These are phyloP conservation scores for Icerya purchasi DNA, from an alignment of 2,888 invertebrate genomes.

Conservation along the genomic window DNA sequence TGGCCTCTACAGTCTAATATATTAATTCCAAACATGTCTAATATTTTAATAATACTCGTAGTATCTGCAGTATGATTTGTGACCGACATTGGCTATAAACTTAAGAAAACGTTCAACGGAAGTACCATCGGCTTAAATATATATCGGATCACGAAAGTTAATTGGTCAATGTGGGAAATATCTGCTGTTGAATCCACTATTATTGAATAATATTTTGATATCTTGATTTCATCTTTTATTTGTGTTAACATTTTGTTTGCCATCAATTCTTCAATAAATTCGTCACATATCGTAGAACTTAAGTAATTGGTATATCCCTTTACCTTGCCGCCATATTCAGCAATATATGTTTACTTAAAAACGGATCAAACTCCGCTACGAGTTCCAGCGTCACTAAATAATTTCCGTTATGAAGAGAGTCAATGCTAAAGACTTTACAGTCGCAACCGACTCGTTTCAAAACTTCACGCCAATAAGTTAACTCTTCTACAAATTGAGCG, in stretches of 20 bases:
- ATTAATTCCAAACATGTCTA: constrained; percentile 16
- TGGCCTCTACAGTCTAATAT: constrained; percentile 20
- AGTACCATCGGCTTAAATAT: constrained; percentile 15
- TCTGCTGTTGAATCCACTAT: constrained; percentile 11
- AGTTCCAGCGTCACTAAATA: constrained; percentile 11
- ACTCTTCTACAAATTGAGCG: constrained; percentile 8
- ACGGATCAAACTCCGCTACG: constrained; percentile 9
- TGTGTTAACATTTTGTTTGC: constrained; percentile 2
- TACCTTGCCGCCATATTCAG: constrained; percentile 4
- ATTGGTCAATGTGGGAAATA: constrained; percentile 18
- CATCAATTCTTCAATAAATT: constrained; percentile 10
- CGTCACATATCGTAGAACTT: constrained; percentile 6
- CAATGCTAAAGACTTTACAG: constrained; percentile 8
- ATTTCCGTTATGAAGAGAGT: constrained; percentile 9
- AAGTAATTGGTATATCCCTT: constrained; percentile 6
- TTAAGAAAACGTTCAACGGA: constrained; percentile 22
- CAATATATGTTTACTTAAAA: constrained; percentile 10
- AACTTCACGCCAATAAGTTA: constrained; percentile 7
- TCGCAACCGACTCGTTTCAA: constrained; percentile 7
- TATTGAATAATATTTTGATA: constrained; percentile 10
- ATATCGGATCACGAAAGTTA: constrained; percentile 22
- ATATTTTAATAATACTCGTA: constrained; percentile 11
- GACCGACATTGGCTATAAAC: constrained; percentile 21
- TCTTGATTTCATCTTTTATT: constrained; percentile 6
- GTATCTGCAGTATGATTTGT: constrained; percentile 20